Evolutionary conservation across 2,113 vertebrate genomes (phyloP), one percentile per base, ranked within the genome.

Genomic region (Pluvianellus socialis): DNA sequence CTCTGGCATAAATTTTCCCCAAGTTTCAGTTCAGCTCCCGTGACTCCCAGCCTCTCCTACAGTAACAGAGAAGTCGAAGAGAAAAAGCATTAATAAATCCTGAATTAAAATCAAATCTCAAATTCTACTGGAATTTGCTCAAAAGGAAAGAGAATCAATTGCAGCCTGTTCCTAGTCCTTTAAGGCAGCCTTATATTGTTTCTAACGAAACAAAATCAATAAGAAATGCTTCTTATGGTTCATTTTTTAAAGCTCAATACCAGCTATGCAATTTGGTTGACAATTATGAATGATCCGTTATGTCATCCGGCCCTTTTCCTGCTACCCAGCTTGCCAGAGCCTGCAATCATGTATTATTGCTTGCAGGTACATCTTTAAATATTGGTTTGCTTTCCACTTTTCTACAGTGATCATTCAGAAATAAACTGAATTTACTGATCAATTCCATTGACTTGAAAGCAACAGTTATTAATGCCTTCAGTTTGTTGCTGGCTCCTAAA

Each of bases 211-310:
- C 95, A 97, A 97, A 98, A 99, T 99, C 99, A 92, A 99, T 99
- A 86, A 92, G 97, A 98, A 98, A 99, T 96, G 98, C 97, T 98
- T 98, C 97, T 98, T 96, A 95, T 90, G 93, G 98, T 97, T 98
- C 97, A 97, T 98, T 98, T 98, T 82, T 98, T 97, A 88, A 94
- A 96, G 97, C 98, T 99, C 98, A 96, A 98, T 99, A 98, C 94
- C 98, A 98, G 97, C 90, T 88, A 94, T 38, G 98, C 98, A 99
- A 99, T 99, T 99, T 99, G 98, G 95, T 92, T 98, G 98, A 98
- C 98, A 98, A 99, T 99, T 99, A 99, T 96, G 98, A 98, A 97
- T 98, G 98, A 99, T 99, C 98, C 92, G 96, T 96, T 98, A 97
- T 98, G 97, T 98, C 91, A 96, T 86, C 95, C 94, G 88, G 96